A percentile compares a stretch with the other conserved stretches of the same genome.
These are phyloP conservation scores for Aurelia aurita complex sp. Pacific DNA, from an alignment of 30 jellyfish, hydroid and myxozoan species.

Conservation along the genomic window DNA sequence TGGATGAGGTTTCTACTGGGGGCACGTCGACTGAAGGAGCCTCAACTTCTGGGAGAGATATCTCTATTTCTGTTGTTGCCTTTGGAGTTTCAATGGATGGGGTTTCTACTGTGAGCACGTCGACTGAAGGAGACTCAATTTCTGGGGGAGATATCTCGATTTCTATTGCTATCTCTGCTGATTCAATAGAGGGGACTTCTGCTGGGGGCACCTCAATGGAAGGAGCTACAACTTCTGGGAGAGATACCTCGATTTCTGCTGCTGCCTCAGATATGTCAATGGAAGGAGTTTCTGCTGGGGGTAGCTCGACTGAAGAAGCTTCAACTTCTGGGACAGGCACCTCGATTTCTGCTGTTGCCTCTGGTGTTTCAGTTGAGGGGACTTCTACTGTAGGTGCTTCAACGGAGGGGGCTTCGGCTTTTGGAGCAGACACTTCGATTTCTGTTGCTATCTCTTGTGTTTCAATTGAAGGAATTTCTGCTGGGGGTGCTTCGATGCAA, in stretches of 20 bases:
- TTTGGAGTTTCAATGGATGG: neutral
- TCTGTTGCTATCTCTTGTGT: neutral
- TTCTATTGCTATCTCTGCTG: neutral
- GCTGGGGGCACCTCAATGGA: neutral
- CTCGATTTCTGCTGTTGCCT: neutral
- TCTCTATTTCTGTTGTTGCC: neutral
- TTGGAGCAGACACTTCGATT: neutral
- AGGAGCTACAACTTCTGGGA: slow-evolving; percentile 5
- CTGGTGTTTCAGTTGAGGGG: neutral
- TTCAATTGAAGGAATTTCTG: slow-evolving; percentile 3
- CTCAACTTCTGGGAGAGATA: neutral
- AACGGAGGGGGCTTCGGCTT: neutral
- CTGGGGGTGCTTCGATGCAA: neutral
- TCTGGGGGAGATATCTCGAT: neutral
- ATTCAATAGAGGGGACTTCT: neutral
- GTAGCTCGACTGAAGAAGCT: too few species aligned
- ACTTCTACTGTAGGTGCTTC: neutral
- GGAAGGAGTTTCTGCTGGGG: too few species aligned
- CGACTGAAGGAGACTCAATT: neutral
- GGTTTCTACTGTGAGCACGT: slow-evolving; percentile 2
- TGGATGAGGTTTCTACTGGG: neutral
- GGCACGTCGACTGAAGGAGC: too few species aligned
- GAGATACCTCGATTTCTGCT: too few species aligned
- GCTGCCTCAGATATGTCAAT: too few species aligned
- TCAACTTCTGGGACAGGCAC: neutral